A percentile compares a stretch with the other conserved stretches of the same genome.
phyloP scores from a whole-genome alignment of 1,140 invertebrate genomes.

The Bombus waltoni region DNA sequence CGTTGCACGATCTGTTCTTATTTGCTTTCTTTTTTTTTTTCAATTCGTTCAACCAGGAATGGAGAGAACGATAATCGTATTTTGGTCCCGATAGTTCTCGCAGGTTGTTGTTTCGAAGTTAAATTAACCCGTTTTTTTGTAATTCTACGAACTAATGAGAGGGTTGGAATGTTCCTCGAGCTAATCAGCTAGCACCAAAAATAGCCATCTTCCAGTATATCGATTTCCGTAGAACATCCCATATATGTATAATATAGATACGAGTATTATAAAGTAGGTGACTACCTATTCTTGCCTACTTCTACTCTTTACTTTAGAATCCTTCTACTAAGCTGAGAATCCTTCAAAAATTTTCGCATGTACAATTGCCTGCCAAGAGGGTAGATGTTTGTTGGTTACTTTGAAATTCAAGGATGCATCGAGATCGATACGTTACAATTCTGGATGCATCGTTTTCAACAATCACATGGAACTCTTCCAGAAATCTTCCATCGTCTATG shows the following conservation, averaged over 20 bases:
- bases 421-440: slow-evolving; percentile 23
- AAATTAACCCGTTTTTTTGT: not conserved
- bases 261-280: slow-evolving; percentile 43
- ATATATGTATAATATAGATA: slow-evolving; percentile 56
- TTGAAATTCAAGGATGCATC: slow-evolving; percentile 41
- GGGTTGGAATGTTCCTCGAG: not conserved
- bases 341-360: slow-evolving; percentile 60
- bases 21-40: not conserved
- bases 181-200: slow-evolving; percentile 23
- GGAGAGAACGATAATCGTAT: not conserved
- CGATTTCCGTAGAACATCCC: slow-evolving; percentile 65
- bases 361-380: slow-evolving; percentile 62
- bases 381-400: slow-evolving; percentile 45
- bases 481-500: not conserved
- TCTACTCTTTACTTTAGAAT: slow-evolving; percentile 58
- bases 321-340: slow-evolving; percentile 49
- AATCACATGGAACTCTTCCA: not conserved
- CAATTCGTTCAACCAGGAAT: not conserved
- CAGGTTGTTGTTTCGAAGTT: not conserved
- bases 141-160: not conserved
- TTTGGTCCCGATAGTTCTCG: not conserved
- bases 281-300: slow-evolving; percentile 56
- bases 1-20: not conserved
- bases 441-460: slow-evolving; percentile 38
- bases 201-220: slow-evolving; percentile 46